Evolutionary conservation across 2,113 vertebrate species (phyloP).

Genomic region (Sinocyclocheilus maitianheensis): DNA sequence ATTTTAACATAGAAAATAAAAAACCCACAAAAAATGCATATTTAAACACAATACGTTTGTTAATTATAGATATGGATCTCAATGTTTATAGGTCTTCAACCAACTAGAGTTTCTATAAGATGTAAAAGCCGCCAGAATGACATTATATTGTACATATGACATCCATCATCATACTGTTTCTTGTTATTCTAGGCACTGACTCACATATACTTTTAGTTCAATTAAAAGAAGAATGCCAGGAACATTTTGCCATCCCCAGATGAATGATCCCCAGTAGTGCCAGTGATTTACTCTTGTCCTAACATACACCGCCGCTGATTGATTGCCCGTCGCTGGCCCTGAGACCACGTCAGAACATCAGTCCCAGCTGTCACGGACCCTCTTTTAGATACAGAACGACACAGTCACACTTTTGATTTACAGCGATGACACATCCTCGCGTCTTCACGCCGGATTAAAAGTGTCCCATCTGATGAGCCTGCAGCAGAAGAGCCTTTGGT

Average conservation of each 20-base stretch:
- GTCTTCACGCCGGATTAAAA: constrained; percentile 69
- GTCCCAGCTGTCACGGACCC: constrained; percentile 51
- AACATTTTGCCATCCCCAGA: constrained; percentile 54
- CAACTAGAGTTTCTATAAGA: not conserved
- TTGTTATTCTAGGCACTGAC: not conserved
- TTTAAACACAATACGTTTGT: not conserved
- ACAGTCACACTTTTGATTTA: constrained; percentile 63
- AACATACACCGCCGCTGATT: constrained; percentile 62
- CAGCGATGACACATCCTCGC: constrained; percentile 53
- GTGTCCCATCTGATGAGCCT: constrained; percentile 55
- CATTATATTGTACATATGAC: not conserved
- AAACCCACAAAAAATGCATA: not conserved
- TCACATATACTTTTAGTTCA: constrained; percentile 65
- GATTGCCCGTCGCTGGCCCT: constrained; percentile 67
- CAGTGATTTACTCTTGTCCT: constrained; percentile 47
- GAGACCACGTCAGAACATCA: constrained; percentile 55
- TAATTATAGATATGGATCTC: not conserved
- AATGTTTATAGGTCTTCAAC: not conserved
- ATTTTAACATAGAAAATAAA: not conserved
- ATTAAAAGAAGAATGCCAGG: constrained; percentile 68
- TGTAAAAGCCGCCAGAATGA: not conserved
- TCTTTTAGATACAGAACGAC: constrained; percentile 57
- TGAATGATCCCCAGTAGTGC: constrained; percentile 50
- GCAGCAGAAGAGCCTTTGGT: constrained; percentile 48
- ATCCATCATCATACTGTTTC: not conserved